Conservation (phyloP, 2,113 vertebrate genomes). For the Tachycineta bicolor region DNA sequence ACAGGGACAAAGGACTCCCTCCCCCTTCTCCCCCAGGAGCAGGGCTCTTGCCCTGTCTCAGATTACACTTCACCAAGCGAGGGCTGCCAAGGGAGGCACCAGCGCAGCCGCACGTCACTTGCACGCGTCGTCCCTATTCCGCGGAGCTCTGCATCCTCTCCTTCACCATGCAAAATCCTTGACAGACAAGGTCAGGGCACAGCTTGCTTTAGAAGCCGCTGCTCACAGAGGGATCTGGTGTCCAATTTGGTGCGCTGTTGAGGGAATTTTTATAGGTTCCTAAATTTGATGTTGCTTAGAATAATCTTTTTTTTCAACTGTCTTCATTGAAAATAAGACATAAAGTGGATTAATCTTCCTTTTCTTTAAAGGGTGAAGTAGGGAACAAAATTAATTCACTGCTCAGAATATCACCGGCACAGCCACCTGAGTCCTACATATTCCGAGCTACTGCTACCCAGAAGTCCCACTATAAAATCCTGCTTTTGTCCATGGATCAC, state of each 20-base stretch:
- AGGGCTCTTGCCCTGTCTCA: neutral
- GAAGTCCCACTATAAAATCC: neutral
- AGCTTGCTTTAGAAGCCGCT: neutral
- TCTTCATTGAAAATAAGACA: neutral
- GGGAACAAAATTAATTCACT: neutral
- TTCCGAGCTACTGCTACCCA: neutral
- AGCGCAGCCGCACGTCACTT: accelerated
- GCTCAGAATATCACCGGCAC: neutral
- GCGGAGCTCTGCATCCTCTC: neutral
- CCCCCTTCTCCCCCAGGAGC: neutral
- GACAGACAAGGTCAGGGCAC: neutral
- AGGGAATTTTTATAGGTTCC: neutral
- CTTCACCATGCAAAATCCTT: neutral
- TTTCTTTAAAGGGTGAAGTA: neutral
- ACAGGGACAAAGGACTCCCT: neutral
- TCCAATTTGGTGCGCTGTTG: accelerated
- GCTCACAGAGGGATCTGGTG: neutral
- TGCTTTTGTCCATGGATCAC: neutral
- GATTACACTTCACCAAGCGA: neutral
- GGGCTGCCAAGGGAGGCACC: neutral
- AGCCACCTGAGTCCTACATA: neutral
- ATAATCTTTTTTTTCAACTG: neutral
- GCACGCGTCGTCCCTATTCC: accelerated
- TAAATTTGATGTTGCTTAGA: neutral
- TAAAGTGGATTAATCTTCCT: neutral